A percentile compares a stretch with the other conserved stretches of the same genome.
These are phyloP conservation scores for Chironomus riparius DNA, from an alignment of 2,888 invertebrate genomes.

Conservation along the genomic window DNA sequence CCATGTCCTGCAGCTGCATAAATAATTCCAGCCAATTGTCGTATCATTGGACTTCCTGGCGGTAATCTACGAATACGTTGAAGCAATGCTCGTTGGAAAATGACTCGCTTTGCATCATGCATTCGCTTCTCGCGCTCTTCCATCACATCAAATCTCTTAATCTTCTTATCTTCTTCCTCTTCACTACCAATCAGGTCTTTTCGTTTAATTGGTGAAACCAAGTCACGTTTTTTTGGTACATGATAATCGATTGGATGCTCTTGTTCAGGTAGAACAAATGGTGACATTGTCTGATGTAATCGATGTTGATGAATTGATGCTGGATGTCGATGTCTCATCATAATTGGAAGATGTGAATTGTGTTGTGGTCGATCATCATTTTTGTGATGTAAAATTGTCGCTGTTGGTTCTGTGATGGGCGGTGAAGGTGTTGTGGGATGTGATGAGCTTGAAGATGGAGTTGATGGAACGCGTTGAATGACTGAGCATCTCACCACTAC, in stretches of 20 bases:
- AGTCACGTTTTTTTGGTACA: slow-evolving; percentile 69
- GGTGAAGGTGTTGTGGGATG: background rate
- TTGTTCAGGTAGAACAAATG: slow-evolving; percentile 50
- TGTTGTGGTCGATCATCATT: too few species aligned
- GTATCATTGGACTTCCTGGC: slow-evolving; percentile 39
- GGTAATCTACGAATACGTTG: slow-evolving; percentile 48
- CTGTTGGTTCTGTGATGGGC: background rate
- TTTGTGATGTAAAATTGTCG: background rate
- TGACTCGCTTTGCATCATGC: slow-evolving; percentile 58
- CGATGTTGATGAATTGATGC: background rate
- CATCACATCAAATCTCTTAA: slow-evolving; percentile 36
- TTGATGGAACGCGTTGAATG: slow-evolving; percentile 66
- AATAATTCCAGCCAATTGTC: slow-evolving; percentile 56
- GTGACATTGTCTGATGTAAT: too few species aligned
- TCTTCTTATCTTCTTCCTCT: slow-evolving; percentile 49
- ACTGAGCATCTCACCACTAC: slow-evolving; percentile 64
- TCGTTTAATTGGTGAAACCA: slow-evolving; percentile 32
- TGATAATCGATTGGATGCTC: slow-evolving; percentile 85
- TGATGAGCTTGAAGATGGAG: slow-evolving; percentile 26
- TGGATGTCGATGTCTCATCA: background rate
- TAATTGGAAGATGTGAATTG: background rate
- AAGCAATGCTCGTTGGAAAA: slow-evolving; percentile 47
- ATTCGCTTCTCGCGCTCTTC: slow-evolving; percentile 51
- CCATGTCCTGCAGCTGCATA: slow-evolving; percentile 75
- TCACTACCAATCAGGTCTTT: slow-evolving; percentile 38